Conservation (phyloP, 2,113 vertebrate genomes). For the Phainopepla nitens region DNA sequence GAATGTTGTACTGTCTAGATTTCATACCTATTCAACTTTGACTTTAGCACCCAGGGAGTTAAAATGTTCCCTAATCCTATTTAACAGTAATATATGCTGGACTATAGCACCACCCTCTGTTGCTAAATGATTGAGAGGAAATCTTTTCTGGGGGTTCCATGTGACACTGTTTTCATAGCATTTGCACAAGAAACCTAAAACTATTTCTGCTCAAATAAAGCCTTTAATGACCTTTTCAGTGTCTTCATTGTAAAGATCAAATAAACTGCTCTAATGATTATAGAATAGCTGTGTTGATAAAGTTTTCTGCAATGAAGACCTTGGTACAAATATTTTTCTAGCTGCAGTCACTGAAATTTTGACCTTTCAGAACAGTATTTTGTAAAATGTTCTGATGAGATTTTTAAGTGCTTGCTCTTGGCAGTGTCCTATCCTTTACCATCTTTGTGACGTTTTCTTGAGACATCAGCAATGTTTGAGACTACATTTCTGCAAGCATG, state of each 20-base stretch:
- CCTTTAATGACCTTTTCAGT: background rate
- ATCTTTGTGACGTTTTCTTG: background rate
- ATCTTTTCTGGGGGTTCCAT: fast-evolving
- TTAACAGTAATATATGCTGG: background rate
- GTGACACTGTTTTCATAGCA: background rate
- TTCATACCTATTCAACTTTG: background rate
- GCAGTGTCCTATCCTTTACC: background rate
- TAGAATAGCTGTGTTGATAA: background rate
- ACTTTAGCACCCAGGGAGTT: background rate
- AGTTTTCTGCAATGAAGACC: background rate
- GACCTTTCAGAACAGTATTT: background rate
- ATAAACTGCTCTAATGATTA: background rate
- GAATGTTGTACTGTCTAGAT: background rate
- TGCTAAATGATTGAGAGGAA: background rate
- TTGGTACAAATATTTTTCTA: background rate
- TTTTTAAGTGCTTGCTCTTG: background rate
- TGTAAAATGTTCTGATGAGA: background rate
- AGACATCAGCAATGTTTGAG: background rate
- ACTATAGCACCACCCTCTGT: background rate
- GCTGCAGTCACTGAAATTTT: background rate
- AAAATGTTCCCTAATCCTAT: background rate
- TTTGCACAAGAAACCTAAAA: background rate
- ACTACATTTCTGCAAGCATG: background rate
- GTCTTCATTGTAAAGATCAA: background rate
- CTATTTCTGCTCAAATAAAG: background rate